These are phyloP conservation scores for Bambusicola thoracicus DNA, from an alignment of 2,113 vertebrate genomes.

Conservation along the genomic window DNA sequence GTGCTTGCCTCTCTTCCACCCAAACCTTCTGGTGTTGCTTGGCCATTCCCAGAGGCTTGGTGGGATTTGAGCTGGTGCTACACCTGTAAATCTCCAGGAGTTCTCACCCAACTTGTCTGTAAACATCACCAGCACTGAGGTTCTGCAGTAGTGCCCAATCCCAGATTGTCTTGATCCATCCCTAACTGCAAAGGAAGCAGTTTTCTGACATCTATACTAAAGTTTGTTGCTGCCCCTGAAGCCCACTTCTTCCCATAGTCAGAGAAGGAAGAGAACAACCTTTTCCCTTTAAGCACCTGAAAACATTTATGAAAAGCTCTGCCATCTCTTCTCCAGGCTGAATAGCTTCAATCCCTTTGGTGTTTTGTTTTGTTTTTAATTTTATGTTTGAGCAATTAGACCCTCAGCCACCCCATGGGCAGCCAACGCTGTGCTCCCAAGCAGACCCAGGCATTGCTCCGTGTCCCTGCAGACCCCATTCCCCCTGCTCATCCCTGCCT, in stretches of 20 bases:
- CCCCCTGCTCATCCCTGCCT: neutral
- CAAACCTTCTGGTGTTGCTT: fast-evolving
- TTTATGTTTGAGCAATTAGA: no score
- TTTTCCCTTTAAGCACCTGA: neutral
- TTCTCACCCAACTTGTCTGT: neutral
- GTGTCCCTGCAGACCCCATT: fast-evolving
- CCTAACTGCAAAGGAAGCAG: fast-evolving
- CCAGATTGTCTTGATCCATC: neutral
- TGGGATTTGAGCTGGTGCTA: neutral
- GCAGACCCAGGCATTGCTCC: neutral
- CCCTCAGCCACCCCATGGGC: no score
- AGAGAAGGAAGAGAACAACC: neutral
- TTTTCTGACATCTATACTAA: neutral
- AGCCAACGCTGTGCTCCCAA: neutral
- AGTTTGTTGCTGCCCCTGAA: neutral
- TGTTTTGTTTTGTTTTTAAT: no score
- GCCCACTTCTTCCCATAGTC: fast-evolving
- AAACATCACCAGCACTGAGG: neutral
- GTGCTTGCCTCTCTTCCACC: neutral
- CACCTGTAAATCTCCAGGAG: no score
- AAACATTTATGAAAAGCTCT: neutral
- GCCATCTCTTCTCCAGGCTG: neutral
- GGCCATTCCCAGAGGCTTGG: neutral
- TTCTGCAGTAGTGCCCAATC: neutral
- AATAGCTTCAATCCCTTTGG: neutral